Percentiles rank a stretch among this genome's conserved stretches.
These are phyloP conservation scores for Apostichopus japonicus DNA, from an alignment of 35 echinoderm and acorn worm species.

Conservation along the genomic window DNA sequence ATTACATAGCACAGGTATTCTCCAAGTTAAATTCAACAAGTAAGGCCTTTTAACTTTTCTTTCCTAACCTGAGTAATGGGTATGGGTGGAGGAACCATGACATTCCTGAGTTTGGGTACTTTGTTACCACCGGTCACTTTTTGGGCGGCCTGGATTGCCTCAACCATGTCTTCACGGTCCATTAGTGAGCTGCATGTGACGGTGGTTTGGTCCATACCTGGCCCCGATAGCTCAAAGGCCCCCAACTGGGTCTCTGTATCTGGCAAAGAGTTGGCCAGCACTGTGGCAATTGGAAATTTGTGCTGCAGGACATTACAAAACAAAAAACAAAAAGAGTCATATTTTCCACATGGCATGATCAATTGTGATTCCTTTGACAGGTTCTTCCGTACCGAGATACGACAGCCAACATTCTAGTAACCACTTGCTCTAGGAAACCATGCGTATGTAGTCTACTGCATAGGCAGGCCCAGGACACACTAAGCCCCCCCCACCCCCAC, in stretches of 20 bases:
- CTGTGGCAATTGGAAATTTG: constrained; percentile 72
- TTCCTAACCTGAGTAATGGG: constrained; percentile 17
- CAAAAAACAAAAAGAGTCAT: background rate
- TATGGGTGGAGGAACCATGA: constrained; percentile 47
- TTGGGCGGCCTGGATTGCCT: constrained; percentile 69
- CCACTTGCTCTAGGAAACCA: too few relatives aligned
- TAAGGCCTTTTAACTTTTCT: background rate
- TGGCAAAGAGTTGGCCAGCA: constrained; percentile 66
- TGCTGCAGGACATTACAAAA: constrained; percentile 43
- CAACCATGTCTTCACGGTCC: constrained; percentile 90
- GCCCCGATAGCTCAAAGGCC: constrained; percentile 84
- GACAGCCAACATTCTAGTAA: too few relatives aligned
- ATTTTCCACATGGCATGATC: background rate
- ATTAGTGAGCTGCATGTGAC: constrained; percentile 67
- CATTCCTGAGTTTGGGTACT: background rate
- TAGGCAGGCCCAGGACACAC: too few relatives aligned
- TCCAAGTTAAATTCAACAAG: too few relatives aligned
- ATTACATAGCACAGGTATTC: too few relatives aligned
- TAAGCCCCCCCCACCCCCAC: too few relatives aligned
- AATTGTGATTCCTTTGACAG: too few relatives aligned
- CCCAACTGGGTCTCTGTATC: constrained; percentile 82
- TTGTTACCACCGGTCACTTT: constrained; percentile 24
- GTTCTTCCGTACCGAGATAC: too few relatives aligned
- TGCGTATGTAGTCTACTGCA: too few relatives aligned
- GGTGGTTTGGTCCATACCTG: constrained; percentile 67